phyloP scores from a whole-genome alignment of 2,888 invertebrate genomes.

The Phalera bucephala region DNA sequence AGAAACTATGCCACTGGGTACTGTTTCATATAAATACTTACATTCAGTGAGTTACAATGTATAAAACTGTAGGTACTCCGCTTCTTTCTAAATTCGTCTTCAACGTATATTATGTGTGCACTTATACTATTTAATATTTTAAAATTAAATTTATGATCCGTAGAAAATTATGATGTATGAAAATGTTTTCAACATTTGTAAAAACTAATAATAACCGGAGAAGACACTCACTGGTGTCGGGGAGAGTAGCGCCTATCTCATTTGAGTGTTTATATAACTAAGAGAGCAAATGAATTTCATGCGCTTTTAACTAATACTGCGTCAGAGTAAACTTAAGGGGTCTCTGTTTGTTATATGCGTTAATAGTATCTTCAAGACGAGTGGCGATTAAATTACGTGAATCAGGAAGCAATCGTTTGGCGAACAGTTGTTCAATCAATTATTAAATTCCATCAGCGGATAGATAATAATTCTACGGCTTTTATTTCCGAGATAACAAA shows the following conservation, averaged over 20 bases:
- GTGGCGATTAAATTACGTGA: conserved; percentile 39
- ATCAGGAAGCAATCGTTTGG: conserved; percentile 40
- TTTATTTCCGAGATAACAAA: conserved; percentile 17
- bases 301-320: conserved; percentile 39
- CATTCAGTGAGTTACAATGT: too few relatives aligned
- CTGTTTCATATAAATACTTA: conserved; percentile 27
- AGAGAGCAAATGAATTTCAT: conserved; percentile 54
- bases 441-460: too few relatives aligned
- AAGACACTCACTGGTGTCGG: conserved; percentile 10
- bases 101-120: neutral
- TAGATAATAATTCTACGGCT: conserved; percentile 33
- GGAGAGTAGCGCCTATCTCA: conserved; percentile 22
- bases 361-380: conserved; percentile 48
- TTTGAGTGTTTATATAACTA: conserved; percentile 46
- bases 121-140: conserved; percentile 20
- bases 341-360: conserved; percentile 38
- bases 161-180: conserved; percentile 17
- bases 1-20: conserved; percentile 35
- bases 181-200: conserved; percentile 19
- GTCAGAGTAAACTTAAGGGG: conserved; percentile 46
- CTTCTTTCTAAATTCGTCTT: conserved; percentile 18
- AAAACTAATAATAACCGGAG: conserved; percentile 14
- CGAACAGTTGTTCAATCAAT: conserved; percentile 28
- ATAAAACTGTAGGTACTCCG: conserved; percentile 22
- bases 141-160: conserved; percentile 11